Base-by-base conservation (phyloP, 2,797 vertebrate genomes). In the Natrix natrix region DNA sequence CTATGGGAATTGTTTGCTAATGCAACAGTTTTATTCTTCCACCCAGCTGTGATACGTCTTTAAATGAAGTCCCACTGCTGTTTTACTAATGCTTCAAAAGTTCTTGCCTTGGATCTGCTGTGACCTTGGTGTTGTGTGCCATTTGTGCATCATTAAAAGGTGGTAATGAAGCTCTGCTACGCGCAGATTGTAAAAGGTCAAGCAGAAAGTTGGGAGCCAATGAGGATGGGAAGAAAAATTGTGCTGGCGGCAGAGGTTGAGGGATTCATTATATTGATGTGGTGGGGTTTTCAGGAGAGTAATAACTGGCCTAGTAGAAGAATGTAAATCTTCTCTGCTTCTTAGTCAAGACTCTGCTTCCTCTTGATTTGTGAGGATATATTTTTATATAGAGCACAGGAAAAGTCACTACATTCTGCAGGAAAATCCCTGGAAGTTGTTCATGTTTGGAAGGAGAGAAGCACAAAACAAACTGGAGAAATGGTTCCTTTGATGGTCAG, bases 231-330 rank as follows among this genome's bases (percentile, higher is more conserved):
- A 98, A 98, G 97, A 98, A 98, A 98, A 98, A 98, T 97, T 96
- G 97, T 97, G 94, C 97, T 97, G 96, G 96, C 96, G 96, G 96
- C 96, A 97, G 96, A 98, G 97, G 97, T 97, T 98, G 97, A 98
- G 97, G 97, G 98, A 98, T 98, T 98, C 98, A 98, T 98, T 98
- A 98, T 98, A 98, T 97, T 97, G 97, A 97, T 98, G 98, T 97
- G 98, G 95, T 97, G 97, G 97, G 97, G 97, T 97, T 98, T 98
- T 97, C 97, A 97, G 97, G 97, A 96, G 97, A 98, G 97, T 98
- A 98, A 98, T 98, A 98, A 98, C 97, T 96, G 97, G 97, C 97
- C 98, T 98, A 97, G 97, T 97, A 97, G 97, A 97, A 96, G 97
- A 98, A 98, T 98, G 97, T 98, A 98, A 98, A 98, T 98, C 97